A percentile compares a stretch with the other conserved stretches of the same genome.
Evolutionary conservation across 2,113 vertebrate species (phyloP).

Genomic region (Tetraodon nigroviridis): DNA sequence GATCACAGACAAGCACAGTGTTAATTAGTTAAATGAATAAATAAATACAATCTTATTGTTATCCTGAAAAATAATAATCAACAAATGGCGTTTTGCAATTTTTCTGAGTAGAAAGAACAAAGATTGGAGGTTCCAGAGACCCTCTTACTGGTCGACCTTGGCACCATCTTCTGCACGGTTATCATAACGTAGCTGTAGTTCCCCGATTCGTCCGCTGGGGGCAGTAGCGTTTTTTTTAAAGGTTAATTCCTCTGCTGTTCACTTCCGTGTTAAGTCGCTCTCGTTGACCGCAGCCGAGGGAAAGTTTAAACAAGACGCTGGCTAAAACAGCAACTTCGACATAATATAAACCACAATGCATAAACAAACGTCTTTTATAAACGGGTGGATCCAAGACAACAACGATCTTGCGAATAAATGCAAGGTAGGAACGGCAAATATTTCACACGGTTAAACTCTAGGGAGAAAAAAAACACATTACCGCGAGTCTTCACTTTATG

Average conservation of each 20-base stretch:
- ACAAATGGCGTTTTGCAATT: background rate
- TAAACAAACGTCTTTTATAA: slow-evolving; percentile 30
- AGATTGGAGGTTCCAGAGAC: slow-evolving; percentile 53
- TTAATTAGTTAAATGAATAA: background rate
- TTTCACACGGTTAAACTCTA: background rate
- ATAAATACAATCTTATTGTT: background rate
- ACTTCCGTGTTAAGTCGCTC: slow-evolving; percentile 31
- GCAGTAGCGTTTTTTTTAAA: slow-evolving; percentile 21
- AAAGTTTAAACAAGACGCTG: slow-evolving; percentile 37
- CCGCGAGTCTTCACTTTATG: background rate
- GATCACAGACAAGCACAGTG: too few relatives aligned
- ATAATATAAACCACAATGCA: slow-evolving; percentile 12
- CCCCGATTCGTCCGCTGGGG: slow-evolving; percentile 24
- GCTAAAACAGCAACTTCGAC: background rate
- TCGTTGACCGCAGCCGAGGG: slow-evolving; percentile 26
- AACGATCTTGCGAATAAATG: slow-evolving; percentile 63
- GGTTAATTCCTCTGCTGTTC: background rate
- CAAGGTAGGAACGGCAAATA: slow-evolving; percentile 50
- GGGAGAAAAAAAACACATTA: background rate
- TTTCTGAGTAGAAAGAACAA: background rate
- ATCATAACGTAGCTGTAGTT: background rate
- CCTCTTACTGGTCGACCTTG: background rate
- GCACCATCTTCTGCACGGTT: slow-evolving; percentile 32
- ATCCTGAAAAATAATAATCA: background rate
- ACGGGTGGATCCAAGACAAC: slow-evolving; percentile 68